These are phyloP conservation scores for Aricia artaxerxes DNA, from an alignment of 2,888 invertebrate genomes.

Conservation along the genomic window DNA sequence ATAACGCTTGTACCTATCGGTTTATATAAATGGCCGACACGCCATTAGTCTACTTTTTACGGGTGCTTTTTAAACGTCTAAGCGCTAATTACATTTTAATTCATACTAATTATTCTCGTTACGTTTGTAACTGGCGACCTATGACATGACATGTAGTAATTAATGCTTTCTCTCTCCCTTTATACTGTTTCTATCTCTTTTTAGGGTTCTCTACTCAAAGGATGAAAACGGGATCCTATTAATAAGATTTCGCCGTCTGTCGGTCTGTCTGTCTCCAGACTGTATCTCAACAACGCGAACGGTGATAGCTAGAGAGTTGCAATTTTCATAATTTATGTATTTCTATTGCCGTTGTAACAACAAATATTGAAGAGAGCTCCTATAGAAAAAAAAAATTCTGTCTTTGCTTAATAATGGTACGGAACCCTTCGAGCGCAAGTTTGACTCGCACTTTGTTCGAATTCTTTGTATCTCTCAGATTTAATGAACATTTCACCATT, in stretches of 20 bases:
- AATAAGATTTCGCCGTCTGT: too few relatives aligned
- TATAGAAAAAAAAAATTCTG: neutral
- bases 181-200: neutral
- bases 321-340: too few relatives aligned
- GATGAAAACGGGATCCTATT: too few relatives aligned
- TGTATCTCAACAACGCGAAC: too few relatives aligned
- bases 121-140: slow-evolving; percentile 19
- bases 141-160: slow-evolving; percentile 23
- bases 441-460: too few relatives aligned
- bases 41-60: slow-evolving; percentile 15
- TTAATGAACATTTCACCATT: slow-evolving; percentile 7
- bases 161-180: slow-evolving; percentile 1
- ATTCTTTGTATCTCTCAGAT: neutral
- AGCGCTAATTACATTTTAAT: slow-evolving; percentile 20
- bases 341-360: too few relatives aligned
- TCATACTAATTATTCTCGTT: slow-evolving; percentile 25
- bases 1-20: slow-evolving; percentile 2
- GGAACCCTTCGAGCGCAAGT: too few relatives aligned
- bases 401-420: neutral
- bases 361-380: too few relatives aligned
- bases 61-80: slow-evolving; percentile 15
- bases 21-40: neutral
- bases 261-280: too few relatives aligned
- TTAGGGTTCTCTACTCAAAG: too few relatives aligned
- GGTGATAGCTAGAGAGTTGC: too few relatives aligned